Conservation (phyloP, 2,113 vertebrate species). For the Lanius ludovicianus region DNA sequence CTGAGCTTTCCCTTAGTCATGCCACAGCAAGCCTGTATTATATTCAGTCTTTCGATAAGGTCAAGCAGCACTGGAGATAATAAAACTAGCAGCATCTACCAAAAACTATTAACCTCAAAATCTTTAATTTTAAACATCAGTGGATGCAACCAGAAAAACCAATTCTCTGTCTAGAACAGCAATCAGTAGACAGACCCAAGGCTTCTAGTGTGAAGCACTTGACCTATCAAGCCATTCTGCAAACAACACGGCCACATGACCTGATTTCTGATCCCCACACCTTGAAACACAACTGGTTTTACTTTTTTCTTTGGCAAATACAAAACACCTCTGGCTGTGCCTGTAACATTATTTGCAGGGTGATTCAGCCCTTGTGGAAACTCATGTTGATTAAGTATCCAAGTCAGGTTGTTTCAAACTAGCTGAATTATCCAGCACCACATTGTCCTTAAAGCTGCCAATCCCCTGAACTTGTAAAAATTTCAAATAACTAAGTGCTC, state of each 20-base stretch:
- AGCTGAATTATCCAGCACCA: background rate
- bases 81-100: background rate
- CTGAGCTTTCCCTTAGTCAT: background rate
- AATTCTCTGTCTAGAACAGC: background rate
- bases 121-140: background rate
- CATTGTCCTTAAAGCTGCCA: background rate
- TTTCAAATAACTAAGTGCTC: background rate
- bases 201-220: background rate
- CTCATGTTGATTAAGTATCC: background rate
- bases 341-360: background rate
- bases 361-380: background rate
- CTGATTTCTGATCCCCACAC: background rate
- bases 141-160: background rate
- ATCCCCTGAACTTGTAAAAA: background rate
- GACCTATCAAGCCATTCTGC: background rate
- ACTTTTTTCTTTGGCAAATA: background rate
- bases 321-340: background rate
- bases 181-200: background rate
- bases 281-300: background rate
- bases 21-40: background rate
- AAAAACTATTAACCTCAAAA: background rate
- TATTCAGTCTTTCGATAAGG: background rate
- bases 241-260: background rate
- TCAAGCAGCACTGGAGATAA: background rate
- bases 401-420: background rate